Evolutionary conservation across 2,113 vertebrate genomes (phyloP), one percentile per base, ranked within the genome.

Genomic region (Peucedramus taeniatus): DNA sequence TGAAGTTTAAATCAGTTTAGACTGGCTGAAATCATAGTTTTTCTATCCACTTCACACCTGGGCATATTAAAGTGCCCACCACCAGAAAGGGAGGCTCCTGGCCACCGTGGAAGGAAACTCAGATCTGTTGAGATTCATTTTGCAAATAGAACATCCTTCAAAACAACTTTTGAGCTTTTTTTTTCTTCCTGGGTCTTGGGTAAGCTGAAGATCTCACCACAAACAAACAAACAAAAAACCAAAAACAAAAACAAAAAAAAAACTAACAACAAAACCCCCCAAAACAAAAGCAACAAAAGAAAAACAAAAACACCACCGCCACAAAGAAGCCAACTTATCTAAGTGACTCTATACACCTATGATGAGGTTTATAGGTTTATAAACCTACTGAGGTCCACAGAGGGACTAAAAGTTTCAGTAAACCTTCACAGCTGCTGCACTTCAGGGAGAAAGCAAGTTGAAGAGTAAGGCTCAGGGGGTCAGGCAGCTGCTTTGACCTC

Each of bases 1-100:
- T 37, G 65, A 89, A 82, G 91, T 69, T 93, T 88, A 91, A 94
- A 76, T 72, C 83, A 95, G 93, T 49, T 83, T 82, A 87, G 59
- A 63, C 89, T 82, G 57, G 49, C 87, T 94, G 86, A 89, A 89
- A 82, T 79, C 6, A 0, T 16, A 16, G n/a, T 33, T 94, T 68
- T 83, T 91, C 69, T 54, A 89, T 47, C 83, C 53, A 89, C n/a
- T 84, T 93, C 65, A 68, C 84, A 96, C 89, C 69, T 89, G 57
- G 44, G 63, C 83, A 59, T 90, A 88, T 90, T 86, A 77, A 83
- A 96, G 72, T 74, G 70, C 37, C 63, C 83, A 78, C 23, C 74
- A 84, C n/a, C 47, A 89, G 69, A 45, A 89, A 77, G 12, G n/a
- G 35, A 92, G 44, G 79, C 30, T 86, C 27, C 54, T 45, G 35